Evolutionary conservation across 2,113 vertebrate genomes (phyloP).

Genomic region (Bambusicola thoracicus): DNA sequence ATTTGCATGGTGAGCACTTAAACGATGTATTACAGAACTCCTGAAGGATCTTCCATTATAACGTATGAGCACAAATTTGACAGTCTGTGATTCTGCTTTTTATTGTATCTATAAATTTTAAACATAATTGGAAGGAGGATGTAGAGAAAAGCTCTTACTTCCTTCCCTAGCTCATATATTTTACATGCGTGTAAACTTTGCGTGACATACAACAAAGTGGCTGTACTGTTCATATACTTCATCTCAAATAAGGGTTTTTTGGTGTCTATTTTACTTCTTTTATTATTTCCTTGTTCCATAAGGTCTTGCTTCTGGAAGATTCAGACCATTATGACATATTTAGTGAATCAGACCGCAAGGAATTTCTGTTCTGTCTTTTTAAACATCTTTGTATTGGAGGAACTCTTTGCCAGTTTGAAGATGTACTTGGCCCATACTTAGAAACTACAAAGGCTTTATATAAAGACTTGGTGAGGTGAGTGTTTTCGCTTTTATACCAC

Average conservation of each 20-base stretch:
- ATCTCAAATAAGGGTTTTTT: not conserved
- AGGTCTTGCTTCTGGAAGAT: slow-evolving; percentile 90
- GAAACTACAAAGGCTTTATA: slow-evolving; percentile 89
- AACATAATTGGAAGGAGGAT: not conserved
- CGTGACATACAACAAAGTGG: not conserved
- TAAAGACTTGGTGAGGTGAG: slow-evolving; percentile 92
- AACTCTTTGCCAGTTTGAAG: slow-evolving; percentile 92
- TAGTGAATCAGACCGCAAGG: slow-evolving; percentile 80
- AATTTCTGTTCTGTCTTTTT: slow-evolving; percentile 94
- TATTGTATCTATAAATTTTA: not conserved
- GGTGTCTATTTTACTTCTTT: not conserved
- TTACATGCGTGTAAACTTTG: not conserved
- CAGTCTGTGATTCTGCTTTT: not conserved
- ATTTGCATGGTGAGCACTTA: not conserved
- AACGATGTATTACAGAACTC: not conserved
- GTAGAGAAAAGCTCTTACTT: not conserved
- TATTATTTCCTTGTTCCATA: slow-evolving; percentile 27
- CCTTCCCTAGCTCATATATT: not conserved
- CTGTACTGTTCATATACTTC: not conserved
- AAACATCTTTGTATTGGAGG: slow-evolving; percentile 95
- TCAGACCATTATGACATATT: slow-evolving; percentile 86
- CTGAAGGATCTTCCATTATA: not conserved
- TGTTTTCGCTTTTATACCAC: not conserved
- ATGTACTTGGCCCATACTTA: slow-evolving; percentile 87
- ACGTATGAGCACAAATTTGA: not conserved